phyloP scores from a whole-genome alignment of 2,113 vertebrate species.

The Malaclemys terrapin region DNA sequence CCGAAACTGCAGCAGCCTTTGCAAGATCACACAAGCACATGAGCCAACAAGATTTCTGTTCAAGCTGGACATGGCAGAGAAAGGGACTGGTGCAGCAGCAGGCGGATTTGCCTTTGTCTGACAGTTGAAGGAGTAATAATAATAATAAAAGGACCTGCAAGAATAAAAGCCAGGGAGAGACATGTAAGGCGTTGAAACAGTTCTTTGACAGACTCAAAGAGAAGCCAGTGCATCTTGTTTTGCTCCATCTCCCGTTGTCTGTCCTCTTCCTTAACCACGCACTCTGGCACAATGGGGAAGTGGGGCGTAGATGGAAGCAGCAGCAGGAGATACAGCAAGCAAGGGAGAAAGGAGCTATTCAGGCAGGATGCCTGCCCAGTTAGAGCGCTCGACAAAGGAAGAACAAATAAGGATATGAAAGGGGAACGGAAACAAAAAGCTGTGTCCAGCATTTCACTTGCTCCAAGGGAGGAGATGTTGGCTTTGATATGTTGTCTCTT shows the following conservation, averaged over 20 bases:
- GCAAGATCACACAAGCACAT: constrained; percentile 35
- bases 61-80: background rate
- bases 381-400: constrained; percentile 60
- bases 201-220: constrained; percentile 66
- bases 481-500: constrained; percentile 19
- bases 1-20: constrained; percentile 51
- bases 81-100: constrained; percentile 12
- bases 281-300: background rate
- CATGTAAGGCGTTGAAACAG: constrained; percentile 70
- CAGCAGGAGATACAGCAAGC: constrained; percentile 58
- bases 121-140: constrained; percentile 32
- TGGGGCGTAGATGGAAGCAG: constrained; percentile 19
- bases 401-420: constrained; percentile 61
- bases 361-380: constrained; percentile 34
- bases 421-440: constrained; percentile 39
- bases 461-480: background rate
- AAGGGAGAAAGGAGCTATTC: constrained; percentile 41
- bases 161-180: constrained; percentile 64
- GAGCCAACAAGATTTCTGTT: constrained; percentile 40
- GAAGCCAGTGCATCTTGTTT: constrained; percentile 70
- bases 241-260: constrained; percentile 28
- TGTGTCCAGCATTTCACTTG: background rate
- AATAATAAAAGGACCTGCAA: constrained; percentile 47
- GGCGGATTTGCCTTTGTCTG: constrained; percentile 47
- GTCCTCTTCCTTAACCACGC: constrained; percentile 57